Percentiles rank a stretch among this genome's conserved stretches.
phyloP scores from a whole-genome alignment of 2,888 invertebrate species.

The Lochmaea crataegi region DNA sequence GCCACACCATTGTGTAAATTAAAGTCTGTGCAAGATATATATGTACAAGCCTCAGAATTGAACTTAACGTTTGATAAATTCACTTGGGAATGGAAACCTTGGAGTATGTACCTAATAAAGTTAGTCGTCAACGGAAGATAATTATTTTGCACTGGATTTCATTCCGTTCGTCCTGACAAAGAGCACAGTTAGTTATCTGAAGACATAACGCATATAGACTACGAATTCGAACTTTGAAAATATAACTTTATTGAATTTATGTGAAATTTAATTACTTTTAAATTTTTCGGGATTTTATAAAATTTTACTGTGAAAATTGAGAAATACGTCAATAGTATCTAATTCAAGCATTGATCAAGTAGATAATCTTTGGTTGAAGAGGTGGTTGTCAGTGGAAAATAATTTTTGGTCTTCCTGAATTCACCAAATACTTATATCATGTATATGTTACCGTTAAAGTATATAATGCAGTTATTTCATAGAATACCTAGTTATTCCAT shows the following conservation, averaged over 20 bases:
- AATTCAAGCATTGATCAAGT: no score
- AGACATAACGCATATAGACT: neutral
- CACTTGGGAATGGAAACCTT: slow-evolving; percentile 17
- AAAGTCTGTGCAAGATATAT: slow-evolving; percentile 21
- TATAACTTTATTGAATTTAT: neutral
- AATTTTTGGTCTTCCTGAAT: no score
- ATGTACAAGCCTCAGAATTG: slow-evolving; percentile 13
- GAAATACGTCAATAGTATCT: no score
- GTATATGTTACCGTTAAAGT: no score
- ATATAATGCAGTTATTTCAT: no score
- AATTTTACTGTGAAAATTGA: no score
- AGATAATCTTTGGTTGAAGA: no score
- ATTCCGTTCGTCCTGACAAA: neutral
- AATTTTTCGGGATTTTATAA: no score
- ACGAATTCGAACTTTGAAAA: neutral
- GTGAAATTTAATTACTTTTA: no score
- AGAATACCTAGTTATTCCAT: no score
- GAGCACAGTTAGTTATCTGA: slow-evolving; percentile 9
- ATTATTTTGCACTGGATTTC: slow-evolving; percentile 25
- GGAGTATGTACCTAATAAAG: slow-evolving; percentile 26
- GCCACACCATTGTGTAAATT: slow-evolving; percentile 24
- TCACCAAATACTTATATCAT: no score
- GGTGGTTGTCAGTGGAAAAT: no score
- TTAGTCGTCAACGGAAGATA: slow-evolving; percentile 25
- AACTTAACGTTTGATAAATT: slow-evolving; percentile 26